Base-by-base conservation (phyloP, 2,797 vertebrate genomes). In the Eulemur mongoz region DNA sequence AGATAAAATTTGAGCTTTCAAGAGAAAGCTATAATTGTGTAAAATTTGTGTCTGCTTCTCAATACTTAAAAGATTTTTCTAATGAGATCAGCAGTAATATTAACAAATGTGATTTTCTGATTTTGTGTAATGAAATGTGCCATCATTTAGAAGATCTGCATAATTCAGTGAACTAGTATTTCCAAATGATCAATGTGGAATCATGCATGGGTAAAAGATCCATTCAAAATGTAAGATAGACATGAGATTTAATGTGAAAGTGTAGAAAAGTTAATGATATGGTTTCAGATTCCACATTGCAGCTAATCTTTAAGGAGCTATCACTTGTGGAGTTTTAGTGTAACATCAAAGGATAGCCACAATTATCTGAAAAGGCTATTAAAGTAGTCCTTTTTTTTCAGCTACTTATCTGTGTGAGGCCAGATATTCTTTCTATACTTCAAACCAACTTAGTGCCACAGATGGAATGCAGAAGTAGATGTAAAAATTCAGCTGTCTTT, bases 401-500 rank as follows among this genome's bases (percentile, higher is more conserved):
- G 40, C 57, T 65, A 35, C 38, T 82, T 90, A 86, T 86, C 81
- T 72, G 40, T 73, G n/a, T 90, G 38, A 87, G n/a, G 20, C 40
- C 48, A 23, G 30, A 87, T 92, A 35, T 50, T 80, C 73, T 69
- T 88, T 30, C 63, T 91, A 20, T 70, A 81, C 30, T 96, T 86
- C 89, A 81, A 73, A 92, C 30, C 30, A 92, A 63, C 48, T 61
- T 9, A 63, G 45, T 35, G 17, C 48, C 32, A 25, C 18, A 32
- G n/a, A 63, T 63, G 50, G n/a, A 94, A 89, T 92, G 20, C 72
- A 89, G n/a, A 94, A 95, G 63, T 38, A 92, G n/a, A 79, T 89
- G 54, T 69, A 75, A 89, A 93, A 95, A 95, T 86, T 81, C 61
- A 91, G 45, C 80, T 83, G 61, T 61, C 45, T 90, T 83, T 82